Evolutionary conservation across 2,113 vertebrate species (phyloP), one percentile per base, ranked within the genome.

Genomic region (Lonchura striata): DNA sequence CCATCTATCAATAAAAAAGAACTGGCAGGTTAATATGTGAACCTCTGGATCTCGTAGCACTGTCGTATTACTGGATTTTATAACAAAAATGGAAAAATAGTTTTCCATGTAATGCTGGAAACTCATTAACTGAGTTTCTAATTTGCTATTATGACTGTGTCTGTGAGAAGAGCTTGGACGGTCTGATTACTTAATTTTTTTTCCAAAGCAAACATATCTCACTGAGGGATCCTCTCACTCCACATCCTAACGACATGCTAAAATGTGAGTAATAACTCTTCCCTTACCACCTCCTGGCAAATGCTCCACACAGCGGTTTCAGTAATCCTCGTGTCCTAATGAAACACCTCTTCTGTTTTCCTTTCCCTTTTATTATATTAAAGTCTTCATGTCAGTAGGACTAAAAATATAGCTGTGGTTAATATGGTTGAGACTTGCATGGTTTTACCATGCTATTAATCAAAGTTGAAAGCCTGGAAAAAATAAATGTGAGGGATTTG

Each of bases 381-480:
- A 97, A 96, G 87, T 76, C 70, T 82, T 92, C 76, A 42, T 94
- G 95, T 92, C 86, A 84, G 72, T 76, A 80, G 94, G 78, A 65
- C 82, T 49, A 54, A 90, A 96, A 95, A 85, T 80, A 74, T 59
- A 94, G 93, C 89, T 82, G 60, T 84, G 78, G 79, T 95, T 97
- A 88, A 82, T 94, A 95, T 39, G 87, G 66, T 68, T 87, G 86
- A 86, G 81, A 30, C 89, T 90, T 85, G 86, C 77, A 37, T 90
- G 69, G 89, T 91, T 97, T 83, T 88, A 59, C 91, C 49, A 41
- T 93, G 87, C 93, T 96, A 95, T 96, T 97, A 96, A 96, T 96
- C 91, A 96, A 92, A 97, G 94, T 79, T 94, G 92, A 97, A 97
- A 95, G 88, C 88, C 90, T 96, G 91, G 89, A 96, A 97, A 97